Percentiles rank a stretch among this genome's conserved stretches.
Evolutionary conservation across 2,113 vertebrate genomes (phyloP).

Genomic region (Tragelaphus scriptus): DNA sequence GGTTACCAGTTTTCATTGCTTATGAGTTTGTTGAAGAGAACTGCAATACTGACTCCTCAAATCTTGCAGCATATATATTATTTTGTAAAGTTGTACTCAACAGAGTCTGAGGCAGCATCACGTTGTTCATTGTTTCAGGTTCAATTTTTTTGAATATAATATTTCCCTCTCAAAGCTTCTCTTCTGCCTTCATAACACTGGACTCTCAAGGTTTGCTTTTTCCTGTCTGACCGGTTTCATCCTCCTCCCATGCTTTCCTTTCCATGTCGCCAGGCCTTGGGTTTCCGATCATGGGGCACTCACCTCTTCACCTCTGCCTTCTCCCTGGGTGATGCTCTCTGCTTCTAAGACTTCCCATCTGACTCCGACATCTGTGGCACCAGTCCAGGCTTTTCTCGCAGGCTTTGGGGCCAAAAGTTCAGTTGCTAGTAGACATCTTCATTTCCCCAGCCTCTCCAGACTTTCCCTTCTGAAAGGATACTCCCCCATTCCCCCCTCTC

Average conservation of each 20-base stretch:
- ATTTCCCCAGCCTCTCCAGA: neutral
- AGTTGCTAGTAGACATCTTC: neutral
- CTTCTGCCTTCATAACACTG: neutral
- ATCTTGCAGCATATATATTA: neutral
- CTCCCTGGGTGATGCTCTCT: neutral
- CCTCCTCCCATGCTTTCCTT: neutral
- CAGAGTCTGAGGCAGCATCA: neutral
- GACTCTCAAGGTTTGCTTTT: neutral
- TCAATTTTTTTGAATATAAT: neutral
- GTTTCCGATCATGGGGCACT: neutral
- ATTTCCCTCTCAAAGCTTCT: neutral
- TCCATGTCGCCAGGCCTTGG: neutral
- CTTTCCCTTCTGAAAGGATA: neutral
- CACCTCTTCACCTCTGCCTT: rapidly evolving
- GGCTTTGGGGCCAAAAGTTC: neutral
- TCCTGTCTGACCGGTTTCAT: neutral
- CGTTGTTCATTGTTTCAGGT: neutral
- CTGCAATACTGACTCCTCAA: neutral
- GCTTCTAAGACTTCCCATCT: neutral
- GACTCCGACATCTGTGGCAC: neutral
- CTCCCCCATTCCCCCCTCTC: neutral
- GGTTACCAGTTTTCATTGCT: neutral
- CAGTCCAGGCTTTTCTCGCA: neutral
- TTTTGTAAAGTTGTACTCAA: neutral
- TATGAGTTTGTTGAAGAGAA: neutral